Base-by-base conservation (phyloP, 2,888 invertebrate species). In the Harpalus rubripes region DNA sequence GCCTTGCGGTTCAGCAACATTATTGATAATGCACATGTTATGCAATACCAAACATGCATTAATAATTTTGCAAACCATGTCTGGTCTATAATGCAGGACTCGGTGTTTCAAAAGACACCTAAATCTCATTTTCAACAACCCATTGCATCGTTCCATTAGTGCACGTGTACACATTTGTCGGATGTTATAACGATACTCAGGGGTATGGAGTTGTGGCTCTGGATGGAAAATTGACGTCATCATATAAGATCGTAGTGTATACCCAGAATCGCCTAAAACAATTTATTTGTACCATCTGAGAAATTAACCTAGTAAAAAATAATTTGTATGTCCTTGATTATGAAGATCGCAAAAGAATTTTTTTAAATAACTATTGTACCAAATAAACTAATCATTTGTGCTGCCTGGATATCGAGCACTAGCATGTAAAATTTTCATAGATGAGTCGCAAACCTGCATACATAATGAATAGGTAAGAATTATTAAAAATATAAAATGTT, bases 211-310 rank as follows among this genome's bases (percentile, higher is more conserved):
- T 56, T 15, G 58, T 5, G 8, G 68, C 65, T n/a, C 80, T 15
- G 86, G 80, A 59, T 86, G 56, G 1, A 59, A 6, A 3, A 86
- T 56, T 8, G 86, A 86, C 12, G 81, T 86, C 63, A 84, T 58
- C 22, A 86, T 84, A 65, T 85, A 87, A 10, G 87, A 81, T 39
- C 85, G 44, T 7, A 86, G 68, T 5, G 86, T 59, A 78, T 87
- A 87, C 18, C 86, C 87, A 32, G 85, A 86, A 79, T 86, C 87
- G 12, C 86, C 86, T n/a, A n/a, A n/a, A n/a, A n/a, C n/a, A n/a
- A n/a, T n/a, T n/a, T n/a, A n/a, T n/a, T n/a, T n/a, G n/a, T n/a
- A n/a, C n/a, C n/a, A n/a, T n/a, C n/a, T n/a, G n/a, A n/a, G n/a
- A n/a, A n/a, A n/a, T n/a, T n/a, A n/a, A n/a, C n/a, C n/a, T 86